These are phyloP conservation scores for Argopecten irradians DNA, from an alignment of 1,140 invertebrate species.

Conservation along the genomic window DNA sequence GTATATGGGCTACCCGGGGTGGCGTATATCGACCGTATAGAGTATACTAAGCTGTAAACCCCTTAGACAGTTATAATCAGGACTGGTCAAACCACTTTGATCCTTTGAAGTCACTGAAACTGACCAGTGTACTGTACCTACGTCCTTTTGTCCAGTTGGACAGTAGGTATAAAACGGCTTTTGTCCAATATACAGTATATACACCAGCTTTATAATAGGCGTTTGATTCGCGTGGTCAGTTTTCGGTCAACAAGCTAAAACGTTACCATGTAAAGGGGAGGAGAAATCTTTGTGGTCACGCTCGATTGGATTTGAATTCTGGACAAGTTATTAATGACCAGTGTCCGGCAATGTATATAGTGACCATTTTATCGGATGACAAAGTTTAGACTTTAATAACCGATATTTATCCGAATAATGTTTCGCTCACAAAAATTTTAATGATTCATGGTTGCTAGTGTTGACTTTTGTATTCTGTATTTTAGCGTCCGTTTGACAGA, in stretches of 20 bases:
- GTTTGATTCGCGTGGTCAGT: not conserved
- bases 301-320: not conserved
- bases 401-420: not conserved
- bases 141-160: not conserved
- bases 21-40: too few species aligned
- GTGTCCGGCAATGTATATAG: constrained; percentile 2
- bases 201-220: not conserved
- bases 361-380: constrained; percentile 3
- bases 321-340: not conserved
- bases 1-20: too few species aligned
- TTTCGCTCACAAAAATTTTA: not conserved
- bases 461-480: not conserved
- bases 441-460: not conserved
- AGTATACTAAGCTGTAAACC: too few species aligned
- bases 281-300: not conserved
- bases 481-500: not conserved
- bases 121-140: not conserved
- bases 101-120: not conserved
- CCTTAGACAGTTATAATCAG: not conserved
- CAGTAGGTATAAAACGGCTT: not conserved
- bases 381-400: not conserved
- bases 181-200: not conserved
- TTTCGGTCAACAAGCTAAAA: not conserved
- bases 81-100: not conserved
- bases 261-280: constrained; percentile 5